Conservation (phyloP, 1,140 invertebrate species). For the Formica selysi region DNA sequence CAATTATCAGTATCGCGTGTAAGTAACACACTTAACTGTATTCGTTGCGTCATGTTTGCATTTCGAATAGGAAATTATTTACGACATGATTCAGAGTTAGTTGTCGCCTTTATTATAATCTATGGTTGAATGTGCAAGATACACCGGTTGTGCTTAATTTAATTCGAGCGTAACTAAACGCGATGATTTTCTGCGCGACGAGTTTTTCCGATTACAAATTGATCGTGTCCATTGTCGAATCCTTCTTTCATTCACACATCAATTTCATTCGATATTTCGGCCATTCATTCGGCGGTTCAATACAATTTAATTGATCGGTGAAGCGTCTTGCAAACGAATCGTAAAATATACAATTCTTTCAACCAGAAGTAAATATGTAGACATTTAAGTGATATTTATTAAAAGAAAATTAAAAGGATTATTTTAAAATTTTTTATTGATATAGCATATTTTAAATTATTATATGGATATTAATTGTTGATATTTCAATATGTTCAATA, state of each 20-base stretch:
- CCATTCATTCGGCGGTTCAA: not conserved
- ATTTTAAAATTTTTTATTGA: too few relatives aligned
- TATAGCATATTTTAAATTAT: too few relatives aligned
- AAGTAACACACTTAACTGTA: not conserved
- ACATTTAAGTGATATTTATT: too few relatives aligned
- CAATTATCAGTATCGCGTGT: not conserved
- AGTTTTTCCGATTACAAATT: constrained; percentile 13
- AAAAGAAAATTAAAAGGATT: too few relatives aligned
- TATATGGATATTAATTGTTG: too few relatives aligned
- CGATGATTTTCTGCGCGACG: not conserved
- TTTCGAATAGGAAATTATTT: not conserved
- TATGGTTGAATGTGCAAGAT: constrained; percentile 21
- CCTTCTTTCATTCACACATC: not conserved
- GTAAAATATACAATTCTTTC: too few relatives aligned
- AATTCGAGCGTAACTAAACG: constrained; percentile 32
- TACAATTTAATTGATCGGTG: not conserved
- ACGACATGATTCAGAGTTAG: not conserved
- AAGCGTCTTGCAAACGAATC: not conserved
- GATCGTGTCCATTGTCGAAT: constrained; percentile 3
- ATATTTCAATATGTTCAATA: too few relatives aligned
- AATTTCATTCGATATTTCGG: constrained; percentile 10
- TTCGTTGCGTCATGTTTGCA: not conserved
- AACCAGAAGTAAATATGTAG: too few relatives aligned
- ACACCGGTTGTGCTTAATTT: constrained; percentile 41
- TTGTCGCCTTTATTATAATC: not conserved